Evolutionary conservation across 2,797 vertebrate genomes (phyloP).

Genomic region (Gadopsis marmoratus): DNA sequence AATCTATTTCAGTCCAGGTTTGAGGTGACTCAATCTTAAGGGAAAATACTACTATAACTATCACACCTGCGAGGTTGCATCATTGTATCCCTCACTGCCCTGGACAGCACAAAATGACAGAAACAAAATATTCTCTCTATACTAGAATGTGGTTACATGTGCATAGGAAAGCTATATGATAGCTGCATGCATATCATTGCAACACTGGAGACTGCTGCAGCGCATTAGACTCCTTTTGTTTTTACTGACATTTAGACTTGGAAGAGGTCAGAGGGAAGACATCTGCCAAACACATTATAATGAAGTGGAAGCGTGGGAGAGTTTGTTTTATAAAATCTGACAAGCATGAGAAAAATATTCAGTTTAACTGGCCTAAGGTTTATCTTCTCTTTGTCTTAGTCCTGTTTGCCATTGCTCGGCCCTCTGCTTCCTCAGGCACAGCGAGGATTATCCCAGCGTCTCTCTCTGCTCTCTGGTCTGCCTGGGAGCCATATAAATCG

Average conservation of each 20-base stretch:
- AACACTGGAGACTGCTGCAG: constrained; percentile 18
- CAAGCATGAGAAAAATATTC: constrained; percentile 37
- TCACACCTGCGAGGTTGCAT: constrained; percentile 32
- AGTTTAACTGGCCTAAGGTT: constrained; percentile 43
- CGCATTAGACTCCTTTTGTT: constrained; percentile 28
- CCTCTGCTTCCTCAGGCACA: constrained; percentile 41
- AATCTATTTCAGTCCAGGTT: constrained; percentile 41
- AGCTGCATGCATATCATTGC: constrained; percentile 22
- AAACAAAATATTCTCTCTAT: constrained; percentile 27
- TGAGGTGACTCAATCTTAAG: constrained; percentile 27
- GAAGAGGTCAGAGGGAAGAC: constrained; percentile 13
- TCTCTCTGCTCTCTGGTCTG: constrained; percentile 43
- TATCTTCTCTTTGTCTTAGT: constrained; percentile 49
- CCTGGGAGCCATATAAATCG: constrained; percentile 64
- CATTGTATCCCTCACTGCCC: constrained; percentile 25
- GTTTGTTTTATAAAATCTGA: constrained; percentile 41
- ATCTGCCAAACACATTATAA: constrained; percentile 47
- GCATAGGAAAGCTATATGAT: constrained; percentile 30
- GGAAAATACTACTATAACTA: constrained; percentile 9
- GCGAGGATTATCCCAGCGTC: constrained; percentile 44
- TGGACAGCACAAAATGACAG: background rate
- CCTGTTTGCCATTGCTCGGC: constrained; percentile 42
- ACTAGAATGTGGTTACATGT: constrained; percentile 52
- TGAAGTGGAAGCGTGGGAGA: constrained; percentile 26
- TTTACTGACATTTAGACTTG: constrained; percentile 22